Conservation (phyloP, 2,888 invertebrate species). For the Argyra leucocephala region DNA sequence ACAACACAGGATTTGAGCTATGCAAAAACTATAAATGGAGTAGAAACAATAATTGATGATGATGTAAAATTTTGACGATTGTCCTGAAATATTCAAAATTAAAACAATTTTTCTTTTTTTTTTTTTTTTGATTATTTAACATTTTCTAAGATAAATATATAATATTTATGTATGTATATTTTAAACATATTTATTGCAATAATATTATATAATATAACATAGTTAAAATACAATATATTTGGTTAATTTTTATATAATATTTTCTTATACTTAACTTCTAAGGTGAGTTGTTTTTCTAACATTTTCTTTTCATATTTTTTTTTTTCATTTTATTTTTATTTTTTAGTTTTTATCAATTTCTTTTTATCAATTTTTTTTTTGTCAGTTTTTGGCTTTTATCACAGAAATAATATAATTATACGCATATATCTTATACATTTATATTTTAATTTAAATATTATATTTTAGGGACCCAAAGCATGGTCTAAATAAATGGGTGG, state of each 20-base stretch:
- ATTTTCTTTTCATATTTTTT: no score
- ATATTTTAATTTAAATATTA: neutral
- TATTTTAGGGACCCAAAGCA: neutral
- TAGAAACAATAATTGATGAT: no score
- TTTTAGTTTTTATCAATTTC: neutral
- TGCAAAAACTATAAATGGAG: no score
- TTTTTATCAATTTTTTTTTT: neutral
- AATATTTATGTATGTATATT: neutral
- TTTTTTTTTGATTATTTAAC: neutral
- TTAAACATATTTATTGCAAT: neutral
- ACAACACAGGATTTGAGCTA: no score
- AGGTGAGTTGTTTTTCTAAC: neutral
- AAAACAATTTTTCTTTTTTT: neutral
- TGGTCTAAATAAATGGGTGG: neutral
- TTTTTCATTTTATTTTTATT: neutral
- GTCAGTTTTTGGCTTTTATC: conserved; percentile 8
- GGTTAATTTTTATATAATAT: neutral
- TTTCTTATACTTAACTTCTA: neutral
- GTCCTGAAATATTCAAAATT: no score
- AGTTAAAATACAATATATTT: neutral
- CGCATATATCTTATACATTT: neutral
- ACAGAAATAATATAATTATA: conserved; percentile 8
- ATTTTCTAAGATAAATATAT: conserved; percentile 6
- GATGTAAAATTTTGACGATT: no score
- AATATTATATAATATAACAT: neutral